Percentiles rank a stretch among this genome's conserved stretches.
Evolutionary conservation across 2,797 vertebrate species (phyloP).

Genomic region (Oryzias sinensis): DNA sequence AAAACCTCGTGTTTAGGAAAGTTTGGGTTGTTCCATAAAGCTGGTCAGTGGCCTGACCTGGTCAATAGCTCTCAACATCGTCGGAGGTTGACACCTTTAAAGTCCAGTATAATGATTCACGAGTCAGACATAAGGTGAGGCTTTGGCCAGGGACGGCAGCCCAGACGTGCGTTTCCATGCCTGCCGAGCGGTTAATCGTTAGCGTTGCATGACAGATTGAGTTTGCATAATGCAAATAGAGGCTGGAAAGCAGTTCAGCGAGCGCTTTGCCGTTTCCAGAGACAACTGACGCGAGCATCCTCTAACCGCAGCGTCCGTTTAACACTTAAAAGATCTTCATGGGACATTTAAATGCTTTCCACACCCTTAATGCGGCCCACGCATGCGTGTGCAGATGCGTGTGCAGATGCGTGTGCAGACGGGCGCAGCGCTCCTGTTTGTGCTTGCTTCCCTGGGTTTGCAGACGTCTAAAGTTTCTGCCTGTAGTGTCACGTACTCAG

Average conservation of each 20-base stretch:
- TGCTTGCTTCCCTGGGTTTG: conserved; percentile 56
- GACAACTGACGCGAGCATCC: conserved; percentile 36
- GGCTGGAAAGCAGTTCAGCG: conserved; percentile 5
- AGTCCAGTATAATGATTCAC: conserved; percentile 17
- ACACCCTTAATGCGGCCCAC: conserved; percentile 33
- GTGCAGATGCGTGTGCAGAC: conserved; percentile 35
- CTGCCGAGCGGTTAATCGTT: conserved; percentile 16
- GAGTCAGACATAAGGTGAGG: neutral
- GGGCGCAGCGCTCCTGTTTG: conserved; percentile 50
- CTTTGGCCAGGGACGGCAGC: neutral
- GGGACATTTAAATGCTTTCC: conserved; percentile 22
- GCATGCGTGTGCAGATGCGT: conserved; percentile 32
- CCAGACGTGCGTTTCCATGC: neutral
- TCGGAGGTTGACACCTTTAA: conserved; percentile 19
- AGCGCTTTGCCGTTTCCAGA: conserved; percentile 41
- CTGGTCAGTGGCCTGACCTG: neutral
- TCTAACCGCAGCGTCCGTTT: conserved; percentile 34
- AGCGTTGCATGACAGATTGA: conserved; percentile 30
- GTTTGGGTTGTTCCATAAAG: conserved; percentile 18
- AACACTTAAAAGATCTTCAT: conserved; percentile 31
- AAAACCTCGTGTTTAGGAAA: neutral
- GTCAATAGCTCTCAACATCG: too few relatives aligned
- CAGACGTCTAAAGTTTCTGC: neutral
- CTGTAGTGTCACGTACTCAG: conserved; percentile 21
- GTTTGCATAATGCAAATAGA: conserved; percentile 42